These are phyloP conservation scores for Camelus bactrianus DNA, from an alignment of 2,113 vertebrate species.

Conservation along the genomic window DNA sequence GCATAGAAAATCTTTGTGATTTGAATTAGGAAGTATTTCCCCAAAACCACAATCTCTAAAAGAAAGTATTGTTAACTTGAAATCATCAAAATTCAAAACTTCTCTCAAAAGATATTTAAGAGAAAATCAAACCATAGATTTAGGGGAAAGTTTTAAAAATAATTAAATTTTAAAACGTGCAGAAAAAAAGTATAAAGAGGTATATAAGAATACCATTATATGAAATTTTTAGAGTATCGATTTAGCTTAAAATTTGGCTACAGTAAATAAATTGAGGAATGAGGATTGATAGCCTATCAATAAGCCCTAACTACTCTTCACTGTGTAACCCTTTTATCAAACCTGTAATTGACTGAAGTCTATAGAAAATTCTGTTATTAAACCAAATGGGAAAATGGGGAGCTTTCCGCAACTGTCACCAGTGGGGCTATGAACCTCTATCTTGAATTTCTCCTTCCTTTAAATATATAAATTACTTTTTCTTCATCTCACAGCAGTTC, in stretches of 20 bases:
- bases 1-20: neutral
- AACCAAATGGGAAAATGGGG: neutral
- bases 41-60: neutral
- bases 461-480: neutral
- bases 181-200: neutral
- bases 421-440: neutral
- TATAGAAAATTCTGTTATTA: neutral
- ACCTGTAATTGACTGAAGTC: neutral
- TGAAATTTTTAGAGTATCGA: neutral
- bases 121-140: neutral
- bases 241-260: constrained; percentile 3
- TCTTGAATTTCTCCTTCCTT: neutral
- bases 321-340: neutral
- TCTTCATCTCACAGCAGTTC: neutral
- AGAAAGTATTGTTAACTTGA: neutral
- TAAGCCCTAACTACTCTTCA: neutral
- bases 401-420: neutral
- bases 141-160: neutral
- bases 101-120: neutral
- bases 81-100: neutral
- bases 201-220: neutral
- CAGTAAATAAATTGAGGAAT: neutral
- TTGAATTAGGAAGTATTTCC: neutral
- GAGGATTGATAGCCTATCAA: neutral
- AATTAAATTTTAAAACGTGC: neutral